Evolutionary conservation across 2,888 invertebrate genomes (phyloP), one percentile per base, ranked within the genome.

Genomic region (Polietes domitor): DNA sequence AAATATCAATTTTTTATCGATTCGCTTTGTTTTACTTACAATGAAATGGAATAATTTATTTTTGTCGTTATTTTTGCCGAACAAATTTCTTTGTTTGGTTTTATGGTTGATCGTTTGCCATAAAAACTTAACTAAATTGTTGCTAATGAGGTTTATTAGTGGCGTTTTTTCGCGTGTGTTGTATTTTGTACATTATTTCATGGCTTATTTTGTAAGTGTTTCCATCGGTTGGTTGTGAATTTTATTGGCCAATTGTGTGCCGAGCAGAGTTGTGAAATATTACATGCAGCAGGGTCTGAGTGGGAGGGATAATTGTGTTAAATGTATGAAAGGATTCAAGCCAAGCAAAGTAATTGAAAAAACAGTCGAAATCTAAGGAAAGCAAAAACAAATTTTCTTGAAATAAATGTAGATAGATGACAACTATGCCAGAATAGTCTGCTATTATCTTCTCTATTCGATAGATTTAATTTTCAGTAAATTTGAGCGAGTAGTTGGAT

Each of bases 61-160:
- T 41, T 41, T 24, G 26, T 37, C 24, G 17, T 68, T 58, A 37
- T 72, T 55, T 65, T 79, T 43, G 12, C 0, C 37, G 6, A 61
- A 61, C 37, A 43, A 71, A 55, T 58, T 58, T 58, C 26, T 68
- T 24, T 55, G 12, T 70, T 47, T 37, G 10, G 10, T 78, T 63
- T 79, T 76, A 61, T 61, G 19, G 37, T 37, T 43, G 10, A 15
- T 19, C 37, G 41, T 41, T 55, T 58, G 26, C 37, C 2, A 58
- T 73, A 61, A 73, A 73, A 73, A 17, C 43, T 9, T 68, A 73
- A 61, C 43, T 75, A 71, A 80, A 68, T 75, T 50, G 63, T 21
- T 77, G 74, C 55, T 83, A 83, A 83, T 83, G 80, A 77, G 77
- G 15, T 43, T 43, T 50, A 83, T 80, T 80, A 80, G 63, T 73